These are phyloP conservation scores for Balanococcus diminutus DNA, from an alignment of 2,888 invertebrate genomes.

Conservation along the genomic window DNA sequence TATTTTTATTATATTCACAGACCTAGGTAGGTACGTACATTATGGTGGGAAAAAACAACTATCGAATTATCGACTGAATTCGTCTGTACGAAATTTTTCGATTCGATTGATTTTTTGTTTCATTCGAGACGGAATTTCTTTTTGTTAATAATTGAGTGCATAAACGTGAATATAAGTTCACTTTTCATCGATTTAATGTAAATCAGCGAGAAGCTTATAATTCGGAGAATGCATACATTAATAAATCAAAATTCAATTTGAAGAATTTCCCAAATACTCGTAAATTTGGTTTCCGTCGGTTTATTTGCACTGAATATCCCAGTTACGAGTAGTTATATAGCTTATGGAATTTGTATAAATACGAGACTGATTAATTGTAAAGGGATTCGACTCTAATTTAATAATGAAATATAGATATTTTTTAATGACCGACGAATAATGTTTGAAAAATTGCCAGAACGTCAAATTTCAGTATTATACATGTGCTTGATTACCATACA, in stretches of 20 bases:
- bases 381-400: neutral
- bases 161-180: neutral
- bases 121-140: neutral
- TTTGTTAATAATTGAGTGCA: neutral
- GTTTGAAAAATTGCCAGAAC: neutral
- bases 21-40: neutral
- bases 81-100: neutral
- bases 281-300: neutral
- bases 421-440: slow-evolving; percentile 8
- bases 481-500: neutral
- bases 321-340: neutral
- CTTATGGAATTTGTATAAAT: neutral
- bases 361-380: neutral
- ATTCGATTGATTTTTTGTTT: neutral
- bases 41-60: neutral
- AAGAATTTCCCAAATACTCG: neutral
- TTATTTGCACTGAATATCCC: neutral
- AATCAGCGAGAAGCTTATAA: neutral
- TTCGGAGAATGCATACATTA: neutral
- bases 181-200: neutral
- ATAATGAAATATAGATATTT: slow-evolving; percentile 10
- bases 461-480: neutral
- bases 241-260: slow-evolving; percentile 9
- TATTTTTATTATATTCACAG: too few relatives aligned
- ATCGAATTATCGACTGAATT: neutral